Evolutionary conservation across 2,113 vertebrate species (phyloP).

Genomic region (Rhegmatorhina hoffmannsi): DNA sequence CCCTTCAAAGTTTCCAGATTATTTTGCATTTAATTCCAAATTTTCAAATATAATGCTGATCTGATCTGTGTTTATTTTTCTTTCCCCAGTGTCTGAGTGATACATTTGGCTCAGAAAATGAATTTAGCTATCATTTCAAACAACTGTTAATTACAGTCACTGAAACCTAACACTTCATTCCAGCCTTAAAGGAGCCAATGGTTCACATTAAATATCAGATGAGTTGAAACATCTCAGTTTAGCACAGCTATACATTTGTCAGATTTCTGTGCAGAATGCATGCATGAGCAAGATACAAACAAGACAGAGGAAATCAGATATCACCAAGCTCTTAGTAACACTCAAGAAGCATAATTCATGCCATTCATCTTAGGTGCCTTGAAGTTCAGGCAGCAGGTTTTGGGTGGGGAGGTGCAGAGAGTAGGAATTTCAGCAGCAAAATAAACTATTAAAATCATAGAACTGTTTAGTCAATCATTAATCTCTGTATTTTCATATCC

Average conservation of each 20-base stretch:
- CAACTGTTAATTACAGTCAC: slow-evolving; percentile 5
- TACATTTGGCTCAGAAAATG: not conserved
- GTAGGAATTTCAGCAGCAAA: not conserved
- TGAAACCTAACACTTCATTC: not conserved
- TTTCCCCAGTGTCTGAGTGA: not conserved
- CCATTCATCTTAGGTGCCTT: not conserved
- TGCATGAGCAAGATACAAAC: not conserved
- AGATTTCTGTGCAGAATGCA: slow-evolving; percentile 2
- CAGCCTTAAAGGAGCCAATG: not conserved
- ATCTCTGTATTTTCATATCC: not conserved
- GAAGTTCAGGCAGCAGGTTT: not conserved
- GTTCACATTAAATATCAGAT: not conserved
- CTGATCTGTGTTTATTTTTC: slow-evolving; percentile 2
- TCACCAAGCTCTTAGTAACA: not conserved
- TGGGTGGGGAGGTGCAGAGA: not conserved
- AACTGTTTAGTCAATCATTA: not conserved
- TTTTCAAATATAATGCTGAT: not conserved
- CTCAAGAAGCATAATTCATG: not conserved
- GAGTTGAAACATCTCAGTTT: not conserved
- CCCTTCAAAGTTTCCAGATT: not conserved
- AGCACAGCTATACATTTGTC: not conserved
- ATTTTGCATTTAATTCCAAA: not conserved
- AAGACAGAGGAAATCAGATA: not conserved
- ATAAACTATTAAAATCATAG: not conserved
- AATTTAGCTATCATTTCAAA: not conserved